Evolutionary conservation across 30 jellyfish, hydroid and myxozoan species (phyloP).

Genomic region (Clytia hemisphaerica): DNA sequence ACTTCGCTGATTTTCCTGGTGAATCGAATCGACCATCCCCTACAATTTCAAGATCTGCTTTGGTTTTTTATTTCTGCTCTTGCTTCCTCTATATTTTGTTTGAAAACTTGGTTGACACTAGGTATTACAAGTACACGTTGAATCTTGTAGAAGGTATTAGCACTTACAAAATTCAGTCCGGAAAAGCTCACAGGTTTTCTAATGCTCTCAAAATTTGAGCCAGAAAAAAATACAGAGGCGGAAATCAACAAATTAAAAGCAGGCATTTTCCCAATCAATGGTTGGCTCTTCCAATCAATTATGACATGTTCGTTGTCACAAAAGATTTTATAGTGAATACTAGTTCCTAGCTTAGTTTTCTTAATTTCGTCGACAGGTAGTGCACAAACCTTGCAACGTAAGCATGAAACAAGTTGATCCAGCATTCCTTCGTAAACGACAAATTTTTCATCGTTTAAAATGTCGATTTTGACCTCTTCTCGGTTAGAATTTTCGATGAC

Average conservation of each 20-base stretch:
- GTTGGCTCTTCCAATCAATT: slow-evolving; percentile 10
- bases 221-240: background rate
- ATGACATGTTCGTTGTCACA: background rate
- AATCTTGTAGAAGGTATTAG: background rate
- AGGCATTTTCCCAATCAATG: background rate
- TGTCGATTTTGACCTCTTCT: too few relatives aligned
- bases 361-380: too few relatives aligned
- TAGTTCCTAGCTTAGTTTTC: too few relatives aligned
- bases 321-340: too few relatives aligned
- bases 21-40: slow-evolving; percentile 15
- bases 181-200: background rate
- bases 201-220: background rate
- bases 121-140: background rate
- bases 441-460: too few relatives aligned
- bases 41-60: background rate
- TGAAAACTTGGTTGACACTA: background rate
- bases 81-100: background rate
- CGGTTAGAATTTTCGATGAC: too few relatives aligned
- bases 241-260: background rate
- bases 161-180: background rate
- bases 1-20: slow-evolving; percentile 12
- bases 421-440: too few relatives aligned
- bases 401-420: too few relatives aligned
- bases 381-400: too few relatives aligned
- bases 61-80: background rate